phyloP scores from a whole-genome alignment of 2,888 invertebrate species.

The Yponomeuta plumbellus region DNA sequence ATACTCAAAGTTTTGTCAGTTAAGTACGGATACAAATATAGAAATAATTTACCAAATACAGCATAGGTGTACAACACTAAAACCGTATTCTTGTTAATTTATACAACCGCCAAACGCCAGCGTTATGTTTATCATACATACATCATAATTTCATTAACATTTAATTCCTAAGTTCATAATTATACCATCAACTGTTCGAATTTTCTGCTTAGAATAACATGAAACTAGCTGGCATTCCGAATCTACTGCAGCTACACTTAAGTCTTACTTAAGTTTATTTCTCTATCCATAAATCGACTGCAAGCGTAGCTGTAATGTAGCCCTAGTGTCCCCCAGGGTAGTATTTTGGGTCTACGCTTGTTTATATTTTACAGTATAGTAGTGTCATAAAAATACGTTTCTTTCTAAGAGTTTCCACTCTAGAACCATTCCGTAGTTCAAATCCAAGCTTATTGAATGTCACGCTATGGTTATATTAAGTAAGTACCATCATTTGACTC shows the following conservation, averaged over 20 bases:
- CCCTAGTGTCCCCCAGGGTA: background rate
- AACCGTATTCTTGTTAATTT: background rate
- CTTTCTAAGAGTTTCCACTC: background rate
- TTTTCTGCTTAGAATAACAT: background rate
- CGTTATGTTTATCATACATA: background rate
- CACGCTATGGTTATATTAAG: too few relatives aligned
- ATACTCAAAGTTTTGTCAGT: slow-evolving; percentile 7
- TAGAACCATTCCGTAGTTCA: background rate
- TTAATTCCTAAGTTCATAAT: background rate
- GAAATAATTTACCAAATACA: slow-evolving; percentile 29
- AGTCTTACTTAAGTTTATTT: background rate
- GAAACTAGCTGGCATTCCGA: background rate
- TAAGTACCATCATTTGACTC: too few relatives aligned
- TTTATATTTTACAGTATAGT: background rate
- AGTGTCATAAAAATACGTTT: background rate
- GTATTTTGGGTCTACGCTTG: background rate
- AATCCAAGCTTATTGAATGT: background rate
- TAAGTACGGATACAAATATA: slow-evolving; percentile 19
- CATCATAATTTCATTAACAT: slow-evolving; percentile 7
- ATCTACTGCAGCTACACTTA: background rate
- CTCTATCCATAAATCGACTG: background rate
- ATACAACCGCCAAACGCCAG: slow-evolving; percentile 3
- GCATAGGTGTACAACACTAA: slow-evolving; percentile 22
- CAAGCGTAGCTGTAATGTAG: background rate
- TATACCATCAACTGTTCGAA: background rate